Evolutionary conservation across 1,140 invertebrate genomes (phyloP).

Genomic region (Bradynema listronoti): DNA sequence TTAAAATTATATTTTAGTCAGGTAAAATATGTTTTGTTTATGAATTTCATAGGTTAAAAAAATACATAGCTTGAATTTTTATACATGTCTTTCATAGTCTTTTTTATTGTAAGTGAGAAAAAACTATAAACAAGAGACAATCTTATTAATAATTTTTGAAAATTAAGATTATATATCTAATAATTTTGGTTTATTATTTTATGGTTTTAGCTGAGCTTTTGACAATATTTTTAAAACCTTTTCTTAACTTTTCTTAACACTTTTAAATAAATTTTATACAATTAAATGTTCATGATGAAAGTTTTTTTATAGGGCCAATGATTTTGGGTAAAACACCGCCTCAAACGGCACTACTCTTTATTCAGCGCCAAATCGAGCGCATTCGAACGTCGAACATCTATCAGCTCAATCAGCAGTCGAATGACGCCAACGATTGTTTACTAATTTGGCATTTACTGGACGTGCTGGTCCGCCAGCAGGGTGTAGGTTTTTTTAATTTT

Average conservation of each 20-base stretch:
- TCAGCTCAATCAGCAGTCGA: conserved; percentile 27
- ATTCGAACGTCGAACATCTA: conserved; percentile 43
- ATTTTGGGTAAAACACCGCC: conserved; percentile 33
- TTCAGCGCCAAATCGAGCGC: conserved; percentile 38
- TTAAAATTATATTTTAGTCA: too few species aligned
- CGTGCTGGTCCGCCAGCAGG: conserved; percentile 44
- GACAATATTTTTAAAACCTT: background rate
- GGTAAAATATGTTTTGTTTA: too few species aligned
- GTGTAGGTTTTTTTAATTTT: conserved; percentile 15
- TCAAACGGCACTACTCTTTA: conserved; percentile 37
- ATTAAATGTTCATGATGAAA: conserved; percentile 3
- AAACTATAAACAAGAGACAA: too few species aligned
- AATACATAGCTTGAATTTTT: too few species aligned
- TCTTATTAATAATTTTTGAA: too few species aligned
- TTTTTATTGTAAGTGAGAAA: too few species aligned
- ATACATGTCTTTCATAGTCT: too few species aligned
- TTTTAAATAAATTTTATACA: background rate
- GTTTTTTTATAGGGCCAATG: conserved; percentile 36
- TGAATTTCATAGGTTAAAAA: too few species aligned
- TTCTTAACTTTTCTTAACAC: background rate
- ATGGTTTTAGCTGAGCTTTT: conserved; percentile 2
- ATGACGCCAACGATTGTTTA: conserved; percentile 48
- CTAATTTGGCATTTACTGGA: conserved; percentile 40
- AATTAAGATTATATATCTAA: too few species aligned
- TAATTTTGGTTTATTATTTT: too few species aligned